phyloP scores from a whole-genome alignment of 2,797 vertebrate genomes.

The Iguana delicatissima region DNA sequence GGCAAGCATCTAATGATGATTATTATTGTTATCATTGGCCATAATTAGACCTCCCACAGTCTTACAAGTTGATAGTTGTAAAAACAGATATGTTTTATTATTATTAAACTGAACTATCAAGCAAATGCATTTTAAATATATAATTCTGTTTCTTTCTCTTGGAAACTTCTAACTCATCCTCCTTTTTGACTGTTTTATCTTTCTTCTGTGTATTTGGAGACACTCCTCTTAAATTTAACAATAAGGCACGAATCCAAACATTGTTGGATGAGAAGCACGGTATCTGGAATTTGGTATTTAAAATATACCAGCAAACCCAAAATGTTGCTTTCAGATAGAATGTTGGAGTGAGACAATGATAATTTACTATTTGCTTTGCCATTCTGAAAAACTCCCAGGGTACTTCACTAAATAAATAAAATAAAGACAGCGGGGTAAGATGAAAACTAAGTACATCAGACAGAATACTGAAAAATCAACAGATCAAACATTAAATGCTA shows the following conservation, averaged over 20 bases:
- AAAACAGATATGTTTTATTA: conserved; percentile 57
- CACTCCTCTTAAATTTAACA: conserved; percentile 34
- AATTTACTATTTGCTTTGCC: neutral
- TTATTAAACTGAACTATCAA: conserved; percentile 42
- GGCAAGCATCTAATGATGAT: conserved; percentile 66
- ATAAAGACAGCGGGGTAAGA: neutral
- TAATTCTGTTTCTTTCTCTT: conserved; percentile 51
- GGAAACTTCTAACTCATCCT: conserved; percentile 47
- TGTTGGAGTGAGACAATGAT: neutral
- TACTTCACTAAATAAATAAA: neutral
- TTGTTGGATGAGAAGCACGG: conserved; percentile 9
- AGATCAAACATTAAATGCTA: neutral
- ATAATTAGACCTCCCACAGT: conserved; percentile 60
- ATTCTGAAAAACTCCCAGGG: conserved; percentile 1
- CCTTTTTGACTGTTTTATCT: conserved; percentile 49
- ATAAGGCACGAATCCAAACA: conserved; percentile 21
- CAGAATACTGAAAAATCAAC: neutral
- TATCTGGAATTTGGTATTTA: conserved; percentile 10
- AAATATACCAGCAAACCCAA: conserved; percentile 9
- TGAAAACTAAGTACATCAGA: neutral
- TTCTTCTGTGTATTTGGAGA: conserved; percentile 26
- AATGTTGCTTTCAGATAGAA: conserved; percentile 16
- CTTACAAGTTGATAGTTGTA: conserved; percentile 52
- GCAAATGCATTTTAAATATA: conserved; percentile 33
- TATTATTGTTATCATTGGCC: conserved; percentile 71